Evolutionary conservation across 2,113 vertebrate genomes (phyloP).

Genomic region (Calonectris borealis): DNA sequence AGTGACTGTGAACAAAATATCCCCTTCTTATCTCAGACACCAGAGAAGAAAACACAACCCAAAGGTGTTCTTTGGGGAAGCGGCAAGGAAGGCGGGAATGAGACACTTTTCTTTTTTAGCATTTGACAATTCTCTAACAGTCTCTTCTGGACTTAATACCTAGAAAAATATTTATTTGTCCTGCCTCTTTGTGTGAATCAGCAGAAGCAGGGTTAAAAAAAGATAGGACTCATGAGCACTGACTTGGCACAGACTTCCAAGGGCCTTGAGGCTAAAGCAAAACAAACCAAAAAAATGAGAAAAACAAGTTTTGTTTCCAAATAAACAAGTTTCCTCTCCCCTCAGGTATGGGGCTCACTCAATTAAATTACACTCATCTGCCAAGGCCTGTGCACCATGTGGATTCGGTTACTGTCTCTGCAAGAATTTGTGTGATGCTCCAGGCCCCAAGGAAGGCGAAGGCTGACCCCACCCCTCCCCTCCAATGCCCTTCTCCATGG

Average conservation of each 20-base stretch:
- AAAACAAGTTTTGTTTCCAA: constrained; percentile 69
- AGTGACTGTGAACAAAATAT: background rate
- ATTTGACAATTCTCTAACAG: background rate
- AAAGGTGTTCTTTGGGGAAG: background rate
- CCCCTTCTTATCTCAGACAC: background rate
- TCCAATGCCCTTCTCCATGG: background rate
- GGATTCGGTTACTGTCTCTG: constrained; percentile 18
- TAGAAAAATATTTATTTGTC: background rate
- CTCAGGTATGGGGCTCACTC: constrained; percentile 38
- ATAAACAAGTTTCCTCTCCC: constrained; percentile 67
- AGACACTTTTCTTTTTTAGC: background rate
- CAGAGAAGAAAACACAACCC: background rate
- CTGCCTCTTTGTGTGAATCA: background rate
- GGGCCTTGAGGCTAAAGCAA: constrained; percentile 13
- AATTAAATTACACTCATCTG: background rate
- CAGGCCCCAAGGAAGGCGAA: background rate
- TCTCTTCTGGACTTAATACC: background rate
- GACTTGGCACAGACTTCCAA: constrained; percentile 6
- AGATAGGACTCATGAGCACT: background rate
- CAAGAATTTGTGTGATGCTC: background rate
- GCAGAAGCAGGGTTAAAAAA: constrained; percentile 41
- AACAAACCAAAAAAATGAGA: constrained; percentile 17
- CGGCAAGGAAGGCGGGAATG: rapidly evolving
- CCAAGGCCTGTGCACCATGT: constrained; percentile 51
- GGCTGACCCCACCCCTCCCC: background rate